Evolutionary conservation across 2,888 invertebrate species (phyloP).

Genomic region (Xylophagus ater): DNA sequence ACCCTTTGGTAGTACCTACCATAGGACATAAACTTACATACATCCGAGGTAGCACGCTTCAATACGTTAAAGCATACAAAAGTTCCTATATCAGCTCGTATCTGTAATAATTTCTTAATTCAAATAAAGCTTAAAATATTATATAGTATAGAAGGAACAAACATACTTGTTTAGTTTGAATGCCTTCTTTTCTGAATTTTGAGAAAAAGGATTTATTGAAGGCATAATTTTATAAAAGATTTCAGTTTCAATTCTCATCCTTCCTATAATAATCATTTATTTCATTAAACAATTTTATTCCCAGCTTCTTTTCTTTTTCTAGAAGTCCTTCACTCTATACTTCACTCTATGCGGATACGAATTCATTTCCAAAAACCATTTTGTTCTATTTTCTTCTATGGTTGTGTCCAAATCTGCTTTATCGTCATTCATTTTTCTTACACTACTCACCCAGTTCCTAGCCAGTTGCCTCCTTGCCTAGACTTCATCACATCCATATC

Average conservation of each 20-base stretch:
- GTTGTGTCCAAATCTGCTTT: neutral
- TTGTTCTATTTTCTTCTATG: neutral
- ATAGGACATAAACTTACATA: too few relatives aligned
- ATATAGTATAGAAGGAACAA: neutral
- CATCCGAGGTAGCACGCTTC: too few relatives aligned
- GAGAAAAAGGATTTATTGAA: neutral
- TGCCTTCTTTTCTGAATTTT: neutral
- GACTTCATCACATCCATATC: neutral
- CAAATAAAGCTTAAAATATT: slow-evolving; percentile 2
- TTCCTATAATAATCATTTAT: slow-evolving; percentile 5
- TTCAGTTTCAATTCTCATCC: slow-evolving; percentile 1
- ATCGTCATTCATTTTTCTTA: neutral
- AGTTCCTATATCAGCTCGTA: too few relatives aligned
- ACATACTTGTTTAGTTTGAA: neutral
- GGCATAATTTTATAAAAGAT: neutral
- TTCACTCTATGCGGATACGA: too few relatives aligned
- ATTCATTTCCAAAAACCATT: slow-evolving; percentile 9
- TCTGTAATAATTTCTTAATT: neutral
- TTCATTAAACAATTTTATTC: slow-evolving; percentile 14
- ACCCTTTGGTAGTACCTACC: too few relatives aligned
- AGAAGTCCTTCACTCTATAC: too few relatives aligned
- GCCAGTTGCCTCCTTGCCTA: neutral
- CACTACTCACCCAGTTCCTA: neutral
- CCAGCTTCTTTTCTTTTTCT: slow-evolving; percentile 5
- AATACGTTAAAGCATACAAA: too few relatives aligned